Conservation (phyloP, 2,113 vertebrate species). For the Pseudolaguvia tuberculata region DNA sequence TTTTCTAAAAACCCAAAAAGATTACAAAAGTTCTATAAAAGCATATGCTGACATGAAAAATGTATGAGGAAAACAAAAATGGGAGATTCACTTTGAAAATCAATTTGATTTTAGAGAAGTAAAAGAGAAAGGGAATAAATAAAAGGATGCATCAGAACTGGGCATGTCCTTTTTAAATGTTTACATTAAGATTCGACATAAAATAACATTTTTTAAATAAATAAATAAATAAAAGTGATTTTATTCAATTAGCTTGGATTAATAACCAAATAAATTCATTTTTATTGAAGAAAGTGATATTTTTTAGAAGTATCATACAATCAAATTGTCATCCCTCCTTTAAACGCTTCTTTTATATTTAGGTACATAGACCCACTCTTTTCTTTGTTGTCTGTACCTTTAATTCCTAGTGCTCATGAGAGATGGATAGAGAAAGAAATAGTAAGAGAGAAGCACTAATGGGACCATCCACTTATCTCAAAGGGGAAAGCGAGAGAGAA, state of each 20-base stretch:
- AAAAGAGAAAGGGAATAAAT: neutral
- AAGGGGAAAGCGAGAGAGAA: neutral
- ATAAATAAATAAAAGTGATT: too few relatives aligned
- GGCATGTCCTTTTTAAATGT: neutral
- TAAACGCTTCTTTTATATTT: neutral
- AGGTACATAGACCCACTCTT: neutral
- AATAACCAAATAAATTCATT: too few relatives aligned
- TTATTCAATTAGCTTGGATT: too few relatives aligned
- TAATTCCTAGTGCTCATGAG: neutral
- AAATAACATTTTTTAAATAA: too few relatives aligned
- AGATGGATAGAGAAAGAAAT: neutral
- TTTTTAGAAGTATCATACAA: neutral
- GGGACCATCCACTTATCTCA: constrained; percentile 13
- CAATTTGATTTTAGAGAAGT: neutral
- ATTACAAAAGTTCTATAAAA: constrained; percentile 28
- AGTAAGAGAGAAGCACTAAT: constrained; percentile 27
- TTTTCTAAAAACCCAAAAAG: constrained; percentile 8
- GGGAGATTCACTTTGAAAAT: constrained; percentile 27
- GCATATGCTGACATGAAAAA: constrained; percentile 1
- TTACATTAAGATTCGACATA: too few relatives aligned
- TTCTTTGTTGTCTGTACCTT: neutral
- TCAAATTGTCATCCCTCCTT: neutral
- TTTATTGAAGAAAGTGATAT: too few relatives aligned
- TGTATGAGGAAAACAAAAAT: constrained; percentile 1
- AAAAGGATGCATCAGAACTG: neutral